Evolutionary conservation across 2,797 vertebrate genomes (phyloP).

Genomic region (Bovichtus diacanthus): DNA sequence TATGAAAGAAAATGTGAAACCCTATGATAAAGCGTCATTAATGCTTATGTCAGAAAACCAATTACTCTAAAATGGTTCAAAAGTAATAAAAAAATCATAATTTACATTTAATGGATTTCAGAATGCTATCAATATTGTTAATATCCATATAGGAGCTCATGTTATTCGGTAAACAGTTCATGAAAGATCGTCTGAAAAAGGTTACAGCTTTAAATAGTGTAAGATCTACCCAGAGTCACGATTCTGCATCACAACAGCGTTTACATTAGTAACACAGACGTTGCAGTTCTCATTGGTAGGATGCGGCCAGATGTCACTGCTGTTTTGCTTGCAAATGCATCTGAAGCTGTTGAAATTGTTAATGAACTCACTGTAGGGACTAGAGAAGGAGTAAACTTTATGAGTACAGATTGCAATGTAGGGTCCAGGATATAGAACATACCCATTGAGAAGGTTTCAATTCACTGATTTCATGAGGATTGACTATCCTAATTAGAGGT

Average conservation of each 20-base stretch:
- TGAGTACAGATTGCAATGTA: neutral
- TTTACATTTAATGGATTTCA: constrained; percentile 23
- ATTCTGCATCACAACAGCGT: constrained; percentile 73
- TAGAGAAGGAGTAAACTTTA: constrained; percentile 9
- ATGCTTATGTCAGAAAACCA: constrained; percentile 12
- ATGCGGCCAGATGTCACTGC: constrained; percentile 48
- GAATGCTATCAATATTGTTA: neutral
- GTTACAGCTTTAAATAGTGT: constrained; percentile 63
- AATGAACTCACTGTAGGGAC: neutral
- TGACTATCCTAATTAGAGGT: constrained; percentile 41
- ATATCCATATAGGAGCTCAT: neutral
- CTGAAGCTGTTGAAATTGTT: constrained; percentile 29
- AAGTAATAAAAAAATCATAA: constrained; percentile 3
- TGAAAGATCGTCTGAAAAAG: constrained; percentile 25
- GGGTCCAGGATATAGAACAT: constrained; percentile 3
- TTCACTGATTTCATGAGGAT: constrained; percentile 41
- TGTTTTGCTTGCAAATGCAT: constrained; percentile 40
- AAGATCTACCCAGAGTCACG: constrained; percentile 37
- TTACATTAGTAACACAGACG: constrained; percentile 60
- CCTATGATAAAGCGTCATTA: constrained; percentile 20
- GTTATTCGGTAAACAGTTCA: constrained; percentile 2
- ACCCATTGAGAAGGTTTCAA: constrained; percentile 12
- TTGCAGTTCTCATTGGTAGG: constrained; percentile 62
- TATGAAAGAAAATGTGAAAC: constrained; percentile 24
- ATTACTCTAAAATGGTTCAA: constrained; percentile 6